phyloP scores from a whole-genome alignment of 2,888 invertebrate species.

The Lasius fuliginosus region DNA sequence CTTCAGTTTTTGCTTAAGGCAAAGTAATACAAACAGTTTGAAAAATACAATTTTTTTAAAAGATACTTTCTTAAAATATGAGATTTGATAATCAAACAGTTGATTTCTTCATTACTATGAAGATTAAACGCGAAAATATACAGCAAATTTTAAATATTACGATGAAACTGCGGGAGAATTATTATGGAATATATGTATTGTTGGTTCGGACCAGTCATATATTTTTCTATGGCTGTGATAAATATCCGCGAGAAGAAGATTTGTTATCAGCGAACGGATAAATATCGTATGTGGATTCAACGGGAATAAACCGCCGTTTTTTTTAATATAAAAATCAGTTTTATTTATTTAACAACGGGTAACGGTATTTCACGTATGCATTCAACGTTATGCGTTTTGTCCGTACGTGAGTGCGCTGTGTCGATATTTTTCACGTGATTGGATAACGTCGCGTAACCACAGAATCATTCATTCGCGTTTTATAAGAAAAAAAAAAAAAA shows the following conservation, averaged over 20 bases:
- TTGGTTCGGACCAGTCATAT: slow-evolving; percentile 14
- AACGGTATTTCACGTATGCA: slow-evolving; percentile 7
- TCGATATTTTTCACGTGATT: slow-evolving; percentile 45
- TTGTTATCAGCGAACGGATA: slow-evolving; percentile 13
- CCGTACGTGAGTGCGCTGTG: not conserved
- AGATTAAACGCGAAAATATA: not conserved
- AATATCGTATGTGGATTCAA: slow-evolving; percentile 15
- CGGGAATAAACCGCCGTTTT: slow-evolving; percentile 15
- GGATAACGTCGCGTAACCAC: slow-evolving; percentile 14
- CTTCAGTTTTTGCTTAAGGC: not conserved
- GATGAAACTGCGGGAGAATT: not conserved
- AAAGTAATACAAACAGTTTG: not conserved
- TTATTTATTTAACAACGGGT: slow-evolving; percentile 44
- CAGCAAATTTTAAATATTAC: slow-evolving; percentile 5
- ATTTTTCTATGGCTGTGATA: slow-evolving; percentile 25
- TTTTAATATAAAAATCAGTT: slow-evolving; percentile 47
- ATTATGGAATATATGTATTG: slow-evolving; percentile 18
- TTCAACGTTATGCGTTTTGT: slow-evolving; percentile 6
- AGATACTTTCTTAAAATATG: not conserved
- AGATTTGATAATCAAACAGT: not conserved
- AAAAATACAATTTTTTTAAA: not conserved
- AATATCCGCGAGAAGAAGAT: slow-evolving; percentile 35
- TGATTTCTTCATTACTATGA: not conserved
- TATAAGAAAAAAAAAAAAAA: slow-evolving; percentile 29
- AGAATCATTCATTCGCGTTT: slow-evolving; percentile 24